phyloP scores from a whole-genome alignment of 2,888 invertebrate species.

The Eurois occulta region DNA sequence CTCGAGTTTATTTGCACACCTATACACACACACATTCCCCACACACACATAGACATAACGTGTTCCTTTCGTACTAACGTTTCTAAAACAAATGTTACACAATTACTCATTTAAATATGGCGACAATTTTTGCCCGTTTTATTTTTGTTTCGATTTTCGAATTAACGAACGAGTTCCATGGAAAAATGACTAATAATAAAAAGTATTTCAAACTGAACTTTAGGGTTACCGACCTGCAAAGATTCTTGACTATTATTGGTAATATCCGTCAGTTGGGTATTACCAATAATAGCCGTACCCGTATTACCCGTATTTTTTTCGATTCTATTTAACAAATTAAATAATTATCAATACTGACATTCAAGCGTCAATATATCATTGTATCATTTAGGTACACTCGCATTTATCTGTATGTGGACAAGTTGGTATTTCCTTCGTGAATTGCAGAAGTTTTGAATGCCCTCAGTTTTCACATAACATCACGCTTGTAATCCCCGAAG shows the following conservation, averaged over 20 bases:
- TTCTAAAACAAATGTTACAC: constrained; percentile 29
- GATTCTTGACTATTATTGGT: not conserved
- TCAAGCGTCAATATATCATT: too few relatives aligned
- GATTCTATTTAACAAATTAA: too few relatives aligned
- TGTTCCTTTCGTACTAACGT: constrained; percentile 11
- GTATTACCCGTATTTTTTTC: too few relatives aligned
- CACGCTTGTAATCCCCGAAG: too few relatives aligned
- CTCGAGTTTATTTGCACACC: constrained; percentile 58
- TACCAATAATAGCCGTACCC: too few relatives aligned
- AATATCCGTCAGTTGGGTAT: too few relatives aligned
- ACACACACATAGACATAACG: constrained; percentile 2
- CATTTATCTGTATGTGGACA: too few relatives aligned
- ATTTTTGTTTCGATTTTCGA: not conserved
- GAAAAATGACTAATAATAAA: not conserved
- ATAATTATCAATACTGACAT: too few relatives aligned
- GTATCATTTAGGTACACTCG: too few relatives aligned
- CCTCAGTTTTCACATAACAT: too few relatives aligned
- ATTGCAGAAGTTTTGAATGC: too few relatives aligned
- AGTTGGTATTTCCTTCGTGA: not conserved
- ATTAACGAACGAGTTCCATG: not conserved
- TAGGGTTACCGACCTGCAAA: not conserved
- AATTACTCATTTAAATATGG: constrained; percentile 11
- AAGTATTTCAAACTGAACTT: not conserved
- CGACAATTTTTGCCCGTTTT: not conserved
- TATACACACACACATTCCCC: constrained; percentile 2